A percentile compares a stretch with the other conserved stretches of the same genome.
Conservation (phyloP, 2,113 vertebrate genomes). For the Tympanuchus pallidicinctus region DNA sequence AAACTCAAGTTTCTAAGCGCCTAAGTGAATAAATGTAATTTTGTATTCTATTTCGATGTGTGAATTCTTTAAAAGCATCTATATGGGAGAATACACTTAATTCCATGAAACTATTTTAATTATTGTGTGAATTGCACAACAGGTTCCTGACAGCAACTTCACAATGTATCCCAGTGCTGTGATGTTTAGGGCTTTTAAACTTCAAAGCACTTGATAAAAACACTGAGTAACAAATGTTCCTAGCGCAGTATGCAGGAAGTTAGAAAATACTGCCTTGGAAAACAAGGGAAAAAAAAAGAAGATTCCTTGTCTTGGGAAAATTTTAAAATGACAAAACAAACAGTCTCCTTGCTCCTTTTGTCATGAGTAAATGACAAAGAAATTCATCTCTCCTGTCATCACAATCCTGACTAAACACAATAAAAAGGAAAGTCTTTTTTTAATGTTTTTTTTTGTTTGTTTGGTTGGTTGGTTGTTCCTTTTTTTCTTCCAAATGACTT, state of each 20-base stretch:
- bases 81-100: background rate
- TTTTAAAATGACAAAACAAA: background rate
- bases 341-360: background rate
- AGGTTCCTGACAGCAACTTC: background rate
- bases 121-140: background rate
- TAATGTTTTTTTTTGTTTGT: background rate
- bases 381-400: background rate
- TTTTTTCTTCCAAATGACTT: background rate
- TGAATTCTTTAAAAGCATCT: background rate
- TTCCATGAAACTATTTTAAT: background rate
- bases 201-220: background rate
- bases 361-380: too few relatives aligned
- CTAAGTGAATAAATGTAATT: background rate
- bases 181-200: background rate
- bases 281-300: background rate
- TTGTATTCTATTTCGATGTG: background rate
- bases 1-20: background rate
- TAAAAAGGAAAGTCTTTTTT: too few relatives aligned
- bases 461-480: background rate
- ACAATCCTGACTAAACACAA: background rate
- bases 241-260: background rate
- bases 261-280: background rate
- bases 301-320: background rate
- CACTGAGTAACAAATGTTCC: too few relatives aligned
- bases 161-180: background rate